Conservation (phyloP, 2,113 vertebrate species). For the Larimichthys crocea region DNA sequence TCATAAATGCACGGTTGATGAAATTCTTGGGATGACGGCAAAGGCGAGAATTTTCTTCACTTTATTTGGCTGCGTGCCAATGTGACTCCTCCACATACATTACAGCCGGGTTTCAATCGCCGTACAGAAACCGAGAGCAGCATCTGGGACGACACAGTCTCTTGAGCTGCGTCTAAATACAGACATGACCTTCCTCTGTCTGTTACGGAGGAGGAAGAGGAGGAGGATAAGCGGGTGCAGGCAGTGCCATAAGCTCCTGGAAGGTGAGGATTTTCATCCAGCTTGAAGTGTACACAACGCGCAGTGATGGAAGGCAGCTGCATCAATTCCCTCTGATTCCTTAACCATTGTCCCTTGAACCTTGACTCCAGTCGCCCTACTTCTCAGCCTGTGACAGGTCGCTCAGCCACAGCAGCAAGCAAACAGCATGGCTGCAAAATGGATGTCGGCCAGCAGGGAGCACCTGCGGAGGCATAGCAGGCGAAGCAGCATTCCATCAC, state of each 20-base stretch:
- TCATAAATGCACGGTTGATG: neutral
- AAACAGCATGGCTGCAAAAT: constrained; percentile 48
- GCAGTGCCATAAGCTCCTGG: neutral
- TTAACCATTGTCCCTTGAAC: constrained; percentile 67
- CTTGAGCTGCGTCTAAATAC: constrained; percentile 63
- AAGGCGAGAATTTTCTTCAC: neutral
- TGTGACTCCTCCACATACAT: neutral
- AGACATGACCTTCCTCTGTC: constrained; percentile 61
- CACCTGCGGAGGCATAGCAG: constrained; percentile 80
- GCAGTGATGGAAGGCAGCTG: constrained; percentile 75
- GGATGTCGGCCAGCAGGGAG: constrained; percentile 68
- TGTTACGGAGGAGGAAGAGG: constrained; percentile 28
- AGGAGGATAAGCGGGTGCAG: constrained; percentile 20
- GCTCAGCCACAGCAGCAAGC: constrained; percentile 28
- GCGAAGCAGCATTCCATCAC: constrained; percentile 82
- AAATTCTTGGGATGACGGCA: neutral
- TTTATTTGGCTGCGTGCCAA: neutral
- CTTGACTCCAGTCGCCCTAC: constrained; percentile 40
- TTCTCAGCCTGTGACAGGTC: constrained; percentile 62
- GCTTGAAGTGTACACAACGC: constrained; percentile 37
- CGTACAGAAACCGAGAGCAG: constrained; percentile 38
- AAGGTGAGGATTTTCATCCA: constrained; percentile 49
- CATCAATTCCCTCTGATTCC: constrained; percentile 40
- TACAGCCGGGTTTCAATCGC: constrained; percentile 9
- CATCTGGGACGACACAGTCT: constrained; percentile 50